Percentiles rank a stretch among this genome's conserved stretches.
These are phyloP conservation scores for Eupithecia pulchellata DNA, from an alignment of 2,888 invertebrate species.

Conservation along the genomic window DNA sequence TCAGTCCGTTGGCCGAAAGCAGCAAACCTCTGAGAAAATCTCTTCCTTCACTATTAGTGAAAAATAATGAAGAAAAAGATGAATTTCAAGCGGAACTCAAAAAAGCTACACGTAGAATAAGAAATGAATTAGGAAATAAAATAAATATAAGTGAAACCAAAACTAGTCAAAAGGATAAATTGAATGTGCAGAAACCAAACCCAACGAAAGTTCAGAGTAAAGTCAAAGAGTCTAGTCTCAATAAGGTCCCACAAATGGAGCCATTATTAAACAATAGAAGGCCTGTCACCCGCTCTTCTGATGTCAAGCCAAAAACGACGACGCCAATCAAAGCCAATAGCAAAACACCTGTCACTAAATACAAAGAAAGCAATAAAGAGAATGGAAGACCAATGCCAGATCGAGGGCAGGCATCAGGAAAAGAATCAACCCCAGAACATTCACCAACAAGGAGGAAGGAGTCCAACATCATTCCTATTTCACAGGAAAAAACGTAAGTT, in stretches of 20 bases:
- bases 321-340: conserved; percentile 54
- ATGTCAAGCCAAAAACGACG: conserved; percentile 63
- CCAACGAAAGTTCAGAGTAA: conserved; percentile 79
- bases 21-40: conserved; percentile 81
- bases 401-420: conserved; percentile 86
- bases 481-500: conserved; percentile 58
- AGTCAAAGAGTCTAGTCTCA: conserved; percentile 83
- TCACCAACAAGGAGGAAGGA: conserved; percentile 79
- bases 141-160: conserved; percentile 77
- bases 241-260: conserved; percentile 50
- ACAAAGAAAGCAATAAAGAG: conserved; percentile 65
- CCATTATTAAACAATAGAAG: conserved; percentile 62
- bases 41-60: conserved; percentile 82
- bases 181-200: conserved; percentile 67
- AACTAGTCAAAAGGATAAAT: conserved; percentile 79
- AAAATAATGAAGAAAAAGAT: conserved; percentile 83
- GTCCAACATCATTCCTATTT: conserved; percentile 46
- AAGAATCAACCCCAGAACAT: conserved; percentile 87
- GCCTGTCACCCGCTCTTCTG: conserved; percentile 67
- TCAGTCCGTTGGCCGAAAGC: conserved; percentile 66
- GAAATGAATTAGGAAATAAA: conserved; percentile 79
- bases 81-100: conserved; percentile 83
- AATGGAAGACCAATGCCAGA: conserved; percentile 70
- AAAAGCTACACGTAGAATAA: conserved; percentile 82
- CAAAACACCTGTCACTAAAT: conserved; percentile 59